Evolutionary conservation across 2,113 vertebrate genomes (phyloP).

Genomic region (Tapirus terrestris): DNA sequence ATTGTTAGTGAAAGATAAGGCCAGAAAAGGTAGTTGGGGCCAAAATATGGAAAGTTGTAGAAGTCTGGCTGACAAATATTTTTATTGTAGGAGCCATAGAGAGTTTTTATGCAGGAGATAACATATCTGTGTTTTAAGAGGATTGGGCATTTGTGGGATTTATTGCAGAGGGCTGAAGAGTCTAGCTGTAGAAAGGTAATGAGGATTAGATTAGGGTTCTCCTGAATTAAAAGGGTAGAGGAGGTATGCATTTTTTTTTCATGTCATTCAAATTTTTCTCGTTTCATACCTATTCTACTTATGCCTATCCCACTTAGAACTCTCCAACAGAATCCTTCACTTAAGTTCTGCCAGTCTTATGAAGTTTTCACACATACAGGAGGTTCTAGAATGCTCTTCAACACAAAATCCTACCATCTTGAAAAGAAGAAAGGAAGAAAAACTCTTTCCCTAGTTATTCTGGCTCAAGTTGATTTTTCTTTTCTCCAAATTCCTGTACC

Average conservation of each 20-base stretch:
- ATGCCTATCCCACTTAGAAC: background rate
- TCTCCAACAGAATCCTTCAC: background rate
- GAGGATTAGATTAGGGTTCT: background rate
- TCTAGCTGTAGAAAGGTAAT: background rate
- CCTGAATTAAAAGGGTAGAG: background rate
- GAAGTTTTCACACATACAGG: background rate
- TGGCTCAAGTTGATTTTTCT: background rate
- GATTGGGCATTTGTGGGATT: background rate
- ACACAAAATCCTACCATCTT: background rate
- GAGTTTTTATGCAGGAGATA: slow-evolving; percentile 15
- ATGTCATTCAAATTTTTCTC: background rate
- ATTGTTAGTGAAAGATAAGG: background rate
- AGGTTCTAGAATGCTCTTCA: background rate
- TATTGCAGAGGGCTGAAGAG: background rate
- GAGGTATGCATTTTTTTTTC: background rate
- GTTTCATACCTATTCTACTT: background rate
- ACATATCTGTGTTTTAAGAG: background rate
- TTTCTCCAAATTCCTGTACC: background rate
- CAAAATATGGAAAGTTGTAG: background rate
- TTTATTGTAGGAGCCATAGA: background rate
- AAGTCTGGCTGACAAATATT: background rate
- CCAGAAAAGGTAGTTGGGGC: background rate
- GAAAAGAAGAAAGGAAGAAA: background rate
- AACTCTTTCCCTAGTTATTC: background rate
- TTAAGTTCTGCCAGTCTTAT: background rate